Conservation (phyloP, 1,140 invertebrate species). For the Xylocopa sonorina region DNA sequence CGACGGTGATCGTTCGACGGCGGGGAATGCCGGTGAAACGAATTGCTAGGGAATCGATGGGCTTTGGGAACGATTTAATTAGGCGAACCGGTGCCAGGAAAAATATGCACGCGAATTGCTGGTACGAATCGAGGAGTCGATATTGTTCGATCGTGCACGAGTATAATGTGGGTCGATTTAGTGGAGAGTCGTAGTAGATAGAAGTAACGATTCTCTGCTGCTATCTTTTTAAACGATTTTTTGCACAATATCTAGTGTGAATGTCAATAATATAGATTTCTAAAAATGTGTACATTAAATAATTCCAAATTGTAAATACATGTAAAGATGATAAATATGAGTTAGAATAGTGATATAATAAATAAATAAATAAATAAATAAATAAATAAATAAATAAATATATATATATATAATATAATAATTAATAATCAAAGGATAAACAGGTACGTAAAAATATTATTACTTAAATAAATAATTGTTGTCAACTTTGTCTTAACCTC, state of each 20-base stretch:
- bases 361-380: too few relatives aligned
- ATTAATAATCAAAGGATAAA: too few relatives aligned
- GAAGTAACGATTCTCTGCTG: neutral
- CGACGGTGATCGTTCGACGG: neutral
- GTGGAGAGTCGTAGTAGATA: neutral
- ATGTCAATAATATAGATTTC: constrained; percentile 12
- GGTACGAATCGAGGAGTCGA: neutral
- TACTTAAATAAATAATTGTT: constrained; percentile 15
- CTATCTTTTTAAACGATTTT: constrained; percentile 1
- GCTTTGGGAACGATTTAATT: neutral
- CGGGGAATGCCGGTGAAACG: neutral
- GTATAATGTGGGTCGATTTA: neutral
- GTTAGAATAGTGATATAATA: too few relatives aligned
- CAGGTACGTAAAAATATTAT: neutral
- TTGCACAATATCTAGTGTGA: too few relatives aligned
- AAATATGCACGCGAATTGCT: neutral
- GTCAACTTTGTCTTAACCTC: neutral
- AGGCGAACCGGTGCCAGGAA: neutral
- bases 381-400: too few relatives aligned
- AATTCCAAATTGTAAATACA: too few relatives aligned
- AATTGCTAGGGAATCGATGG: neutral
- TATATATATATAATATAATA: too few relatives aligned
- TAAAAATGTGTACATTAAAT: too few relatives aligned
- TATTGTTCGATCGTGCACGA: neutral
- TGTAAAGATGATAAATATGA: too few relatives aligned